These are phyloP conservation scores for Oreochromis mossambicus DNA, from an alignment of 2,797 vertebrate species.

Conservation along the genomic window DNA sequence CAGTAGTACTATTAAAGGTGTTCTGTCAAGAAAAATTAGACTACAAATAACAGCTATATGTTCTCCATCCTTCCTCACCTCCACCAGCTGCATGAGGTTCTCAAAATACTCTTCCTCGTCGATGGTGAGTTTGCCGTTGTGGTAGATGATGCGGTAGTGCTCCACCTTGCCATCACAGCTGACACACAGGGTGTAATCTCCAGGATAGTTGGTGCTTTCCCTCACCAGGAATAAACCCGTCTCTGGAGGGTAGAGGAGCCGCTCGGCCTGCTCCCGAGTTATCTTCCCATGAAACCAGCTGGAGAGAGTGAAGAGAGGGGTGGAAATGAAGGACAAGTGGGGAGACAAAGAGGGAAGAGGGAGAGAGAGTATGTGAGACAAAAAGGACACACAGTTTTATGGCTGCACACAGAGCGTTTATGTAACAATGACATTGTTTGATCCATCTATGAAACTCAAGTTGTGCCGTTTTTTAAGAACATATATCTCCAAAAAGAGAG, in stretches of 20 bases:
- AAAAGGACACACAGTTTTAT: background rate
- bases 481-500: background rate
- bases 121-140: conserved; percentile 93
- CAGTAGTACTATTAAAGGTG: background rate
- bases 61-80: conserved; percentile 77
- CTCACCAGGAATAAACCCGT: conserved; percentile 92
- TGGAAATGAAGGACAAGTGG: background rate
- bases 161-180: conserved; percentile 98
- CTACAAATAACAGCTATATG: background rate
- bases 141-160: conserved; percentile 98
- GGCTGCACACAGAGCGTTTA: rapidly evolving
- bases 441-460: background rate
- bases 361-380: background rate
- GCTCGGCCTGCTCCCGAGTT: conserved; percentile 91
- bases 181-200: conserved; percentile 90
- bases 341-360: background rate
- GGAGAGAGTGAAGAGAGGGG: background rate
- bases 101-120: conserved; percentile 98
- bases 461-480: background rate
- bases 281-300: conserved; percentile 99
- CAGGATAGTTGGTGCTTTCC: conserved; percentile 98
- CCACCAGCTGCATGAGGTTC: conserved; percentile 99
- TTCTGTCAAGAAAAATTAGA: background rate
- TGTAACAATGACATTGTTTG: background rate
- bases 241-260: conserved; percentile 90